Conservation (phyloP, 2,113 vertebrate species). For the Tylochromis polylepis region DNA sequence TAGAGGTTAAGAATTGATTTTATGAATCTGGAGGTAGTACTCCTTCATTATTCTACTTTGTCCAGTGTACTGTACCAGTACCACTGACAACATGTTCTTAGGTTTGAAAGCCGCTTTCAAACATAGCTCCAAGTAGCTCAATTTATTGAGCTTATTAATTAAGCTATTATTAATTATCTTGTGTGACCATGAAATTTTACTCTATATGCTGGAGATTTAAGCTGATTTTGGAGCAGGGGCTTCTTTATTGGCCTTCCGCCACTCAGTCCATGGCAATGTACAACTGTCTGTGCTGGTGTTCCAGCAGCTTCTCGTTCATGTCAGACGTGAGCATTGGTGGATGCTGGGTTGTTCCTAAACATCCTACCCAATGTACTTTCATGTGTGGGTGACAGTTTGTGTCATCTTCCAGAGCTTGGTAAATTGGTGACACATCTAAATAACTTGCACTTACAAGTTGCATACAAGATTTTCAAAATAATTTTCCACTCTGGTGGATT, state of each 20-base stretch:
- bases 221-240: neutral
- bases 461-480: neutral
- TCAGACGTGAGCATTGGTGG: neutral
- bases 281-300: neutral
- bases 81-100: neutral
- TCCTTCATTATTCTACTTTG: neutral
- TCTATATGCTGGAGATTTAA: neutral
- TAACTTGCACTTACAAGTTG: neutral
- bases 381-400: neutral
- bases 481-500: neutral
- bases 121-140: neutral
- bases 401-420: neutral
- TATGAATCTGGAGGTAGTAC: neutral
- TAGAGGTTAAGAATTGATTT: neutral
- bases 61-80: neutral
- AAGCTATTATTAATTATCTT: neutral
- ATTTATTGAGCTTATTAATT: neutral
- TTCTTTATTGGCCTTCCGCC: neutral
- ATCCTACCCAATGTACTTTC: neutral
- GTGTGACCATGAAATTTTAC: neutral
- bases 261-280: neutral
- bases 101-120: neutral
- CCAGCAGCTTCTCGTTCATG: neutral
- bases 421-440: neutral
- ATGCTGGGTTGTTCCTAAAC: neutral